Evolutionary conservation across 2,113 vertebrate species (phyloP).

Genomic region (Indicator maculatus): DNA sequence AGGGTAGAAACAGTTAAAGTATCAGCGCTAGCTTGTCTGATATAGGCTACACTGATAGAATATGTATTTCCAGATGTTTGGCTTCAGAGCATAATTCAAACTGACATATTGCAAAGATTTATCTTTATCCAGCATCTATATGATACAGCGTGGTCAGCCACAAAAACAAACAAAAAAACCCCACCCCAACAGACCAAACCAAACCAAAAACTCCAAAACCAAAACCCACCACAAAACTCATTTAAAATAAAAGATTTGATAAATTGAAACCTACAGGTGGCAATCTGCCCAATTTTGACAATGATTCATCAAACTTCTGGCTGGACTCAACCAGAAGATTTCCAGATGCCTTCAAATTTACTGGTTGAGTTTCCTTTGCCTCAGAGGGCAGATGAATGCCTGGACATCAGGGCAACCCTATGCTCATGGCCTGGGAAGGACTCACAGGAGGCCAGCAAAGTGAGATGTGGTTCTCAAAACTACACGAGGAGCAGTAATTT

Average conservation of each 20-base stretch:
- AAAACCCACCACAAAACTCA: too few relatives aligned
- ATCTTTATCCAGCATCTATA: not conserved
- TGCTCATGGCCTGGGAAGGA: not conserved
- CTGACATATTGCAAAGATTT: conserved; percentile 23
- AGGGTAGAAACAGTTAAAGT: conserved; percentile 30
- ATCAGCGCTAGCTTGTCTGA: conserved; percentile 30
- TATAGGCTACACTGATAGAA: conserved; percentile 38
- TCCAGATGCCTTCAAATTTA: not conserved
- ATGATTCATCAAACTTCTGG: not conserved
- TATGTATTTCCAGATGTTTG: conserved; percentile 60
- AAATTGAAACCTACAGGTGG: not conserved
- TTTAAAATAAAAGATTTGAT: not conserved
- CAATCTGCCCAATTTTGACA: not conserved
- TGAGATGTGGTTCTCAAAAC: not conserved
- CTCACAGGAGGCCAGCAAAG: not conserved
- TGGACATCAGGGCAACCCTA: not conserved
- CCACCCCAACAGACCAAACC: not conserved
- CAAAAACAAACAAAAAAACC: not conserved
- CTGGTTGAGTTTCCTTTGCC: rapidly evolving
- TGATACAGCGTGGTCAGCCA: conserved; percentile 7
- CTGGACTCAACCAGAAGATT: not conserved
- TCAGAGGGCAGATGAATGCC: not conserved
- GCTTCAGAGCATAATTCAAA: conserved; percentile 37
- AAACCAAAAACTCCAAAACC: too few relatives aligned
- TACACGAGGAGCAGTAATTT: not conserved